Evolutionary conservation across 2,888 invertebrate species (phyloP).

Genomic region (Spilarctia lutea): DNA sequence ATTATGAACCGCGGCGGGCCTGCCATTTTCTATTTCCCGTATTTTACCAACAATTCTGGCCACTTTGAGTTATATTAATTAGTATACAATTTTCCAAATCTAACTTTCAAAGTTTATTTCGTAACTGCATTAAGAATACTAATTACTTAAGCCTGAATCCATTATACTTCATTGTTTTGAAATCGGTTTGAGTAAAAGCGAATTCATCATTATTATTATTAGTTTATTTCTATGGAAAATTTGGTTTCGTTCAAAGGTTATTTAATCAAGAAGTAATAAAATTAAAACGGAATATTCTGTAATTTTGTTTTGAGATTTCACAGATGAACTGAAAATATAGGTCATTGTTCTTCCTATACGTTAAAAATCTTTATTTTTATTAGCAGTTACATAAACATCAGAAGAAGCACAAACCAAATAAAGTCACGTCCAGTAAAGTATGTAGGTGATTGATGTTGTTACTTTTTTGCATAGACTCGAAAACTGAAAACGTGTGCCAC

Average conservation of each 20-base stretch:
- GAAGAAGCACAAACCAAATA: too few relatives aligned
- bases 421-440: too few relatives aligned
- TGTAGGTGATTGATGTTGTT: too few relatives aligned
- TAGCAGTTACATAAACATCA: too few relatives aligned
- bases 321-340: too few relatives aligned
- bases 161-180: constrained; percentile 14
- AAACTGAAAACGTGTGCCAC: too few relatives aligned
- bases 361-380: too few relatives aligned
- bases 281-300: not conserved
- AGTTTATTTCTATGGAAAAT: not conserved
- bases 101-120: constrained; percentile 39
- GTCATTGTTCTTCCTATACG: too few relatives aligned
- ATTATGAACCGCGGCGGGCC: not conserved
- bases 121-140: constrained; percentile 23
- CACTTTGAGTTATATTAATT: constrained; percentile 42
- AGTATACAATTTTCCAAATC: constrained; percentile 39
- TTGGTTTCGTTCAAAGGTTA: not conserved
- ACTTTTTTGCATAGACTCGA: too few relatives aligned
- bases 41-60: constrained; percentile 14
- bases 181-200: constrained; percentile 5
- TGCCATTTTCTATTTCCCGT: constrained; percentile 9
- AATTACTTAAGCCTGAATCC: constrained; percentile 30
- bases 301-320: not conserved
- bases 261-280: not conserved
- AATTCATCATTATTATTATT: not conserved